Base-by-base conservation (phyloP, 2,797 vertebrate species). In the Fundulus diaphanus region DNA sequence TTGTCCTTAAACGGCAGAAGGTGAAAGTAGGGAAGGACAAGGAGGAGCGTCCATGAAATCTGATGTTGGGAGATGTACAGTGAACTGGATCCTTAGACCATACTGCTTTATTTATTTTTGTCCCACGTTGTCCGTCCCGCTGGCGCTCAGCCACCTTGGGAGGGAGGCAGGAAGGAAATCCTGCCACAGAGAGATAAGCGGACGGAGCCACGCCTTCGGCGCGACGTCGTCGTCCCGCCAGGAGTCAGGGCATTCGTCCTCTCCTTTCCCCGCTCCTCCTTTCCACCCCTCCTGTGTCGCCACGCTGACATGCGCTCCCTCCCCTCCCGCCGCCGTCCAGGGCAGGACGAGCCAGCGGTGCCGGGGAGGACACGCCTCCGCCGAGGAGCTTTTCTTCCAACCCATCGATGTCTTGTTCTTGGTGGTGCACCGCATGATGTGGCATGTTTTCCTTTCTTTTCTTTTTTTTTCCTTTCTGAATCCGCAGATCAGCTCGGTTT, bases 401-500 rank as follows among this genome's bases (percentile, higher is more conserved):
- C 61, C 22, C 42, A 27, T 7, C 44, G 18, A 29, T 66, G 37
- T 59, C 69, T 68, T 56, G 72, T 56, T 49, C 70, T 73, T 42
- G 80, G 76, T 80, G 86, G 86, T 88, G 87, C 88, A 86, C 85
- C 82, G 88, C 89, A 91, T 89, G 89, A 88, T 82, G 77, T 70
- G 89, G 86, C 87, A 90, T 91, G 84, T 86, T 87, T 85, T 89
- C 5, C 72, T 82, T 85, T 82, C 54, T 77, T 84, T 77, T 84
- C 66, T 71, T 74, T 73, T 77, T 56, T 68, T 24, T 0, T 56
- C 16, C 54, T 35, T 71, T 67, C 74, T 35, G 22, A 87, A 77
- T 86, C 66, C 71, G 89, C 89, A 83, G 87, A 87, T 90, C 74
- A 73, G 82, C 88, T 89, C 70, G 78, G 78, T 89, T 87, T 86